Conservation (phyloP, 2,113 vertebrate genomes). For the Pelecanus crispus region DNA sequence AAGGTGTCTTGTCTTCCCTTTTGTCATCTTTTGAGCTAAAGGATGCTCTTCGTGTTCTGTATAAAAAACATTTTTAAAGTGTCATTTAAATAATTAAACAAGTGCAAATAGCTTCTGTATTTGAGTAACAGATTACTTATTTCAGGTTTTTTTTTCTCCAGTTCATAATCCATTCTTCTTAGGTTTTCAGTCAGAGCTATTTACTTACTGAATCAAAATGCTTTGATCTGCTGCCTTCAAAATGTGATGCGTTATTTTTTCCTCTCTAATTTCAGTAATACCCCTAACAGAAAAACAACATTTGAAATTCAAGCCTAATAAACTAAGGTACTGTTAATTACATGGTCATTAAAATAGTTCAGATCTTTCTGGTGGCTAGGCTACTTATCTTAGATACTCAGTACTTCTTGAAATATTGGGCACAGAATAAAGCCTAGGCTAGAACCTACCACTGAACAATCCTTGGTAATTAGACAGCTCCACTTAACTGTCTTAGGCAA, state of each 20-base stretch:
- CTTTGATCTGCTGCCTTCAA: not conserved
- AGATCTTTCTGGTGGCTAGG: not conserved
- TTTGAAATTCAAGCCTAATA: not conserved
- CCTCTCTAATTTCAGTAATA: not conserved
- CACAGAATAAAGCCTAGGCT: not conserved
- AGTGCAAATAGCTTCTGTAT: not conserved
- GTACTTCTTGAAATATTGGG: not conserved
- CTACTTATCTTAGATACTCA: not conserved
- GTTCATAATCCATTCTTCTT: not conserved
- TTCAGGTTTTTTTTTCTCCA: not conserved
- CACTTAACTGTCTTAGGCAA: not conserved
- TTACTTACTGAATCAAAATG: not conserved
- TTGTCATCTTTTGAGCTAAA: slow-evolving; percentile 91
- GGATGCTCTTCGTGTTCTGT: slow-evolving; percentile 89
- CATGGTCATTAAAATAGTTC: not conserved
- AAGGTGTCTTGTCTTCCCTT: slow-evolving; percentile 85
- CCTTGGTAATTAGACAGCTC: not conserved
- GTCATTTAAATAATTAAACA: not conserved
- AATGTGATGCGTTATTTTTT: not conserved
- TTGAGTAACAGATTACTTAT: not conserved
- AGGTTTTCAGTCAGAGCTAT: not conserved
- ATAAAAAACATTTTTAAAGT: slow-evolving; percentile 11
- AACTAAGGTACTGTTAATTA: not conserved
- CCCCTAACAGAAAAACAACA: not conserved
- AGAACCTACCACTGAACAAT: not conserved